A percentile compares a stretch with the other conserved stretches of the same genome.
Conservation (phyloP, 1,140 invertebrate species). For the Danaus plexippus region DNA sequence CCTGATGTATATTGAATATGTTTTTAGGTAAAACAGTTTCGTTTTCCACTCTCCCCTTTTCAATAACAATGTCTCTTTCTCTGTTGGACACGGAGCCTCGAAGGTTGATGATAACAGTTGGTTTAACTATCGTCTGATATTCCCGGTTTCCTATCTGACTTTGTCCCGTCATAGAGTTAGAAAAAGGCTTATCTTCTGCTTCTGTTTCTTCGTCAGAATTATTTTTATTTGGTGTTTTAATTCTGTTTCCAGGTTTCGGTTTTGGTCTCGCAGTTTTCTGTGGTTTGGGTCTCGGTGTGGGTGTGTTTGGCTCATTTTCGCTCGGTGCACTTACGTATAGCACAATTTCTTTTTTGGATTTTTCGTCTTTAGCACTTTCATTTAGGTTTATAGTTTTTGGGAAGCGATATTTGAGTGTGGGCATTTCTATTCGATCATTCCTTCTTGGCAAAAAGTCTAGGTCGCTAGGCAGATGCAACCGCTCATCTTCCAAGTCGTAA, state of each 20-base stretch:
- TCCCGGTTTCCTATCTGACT: conserved; percentile 67
- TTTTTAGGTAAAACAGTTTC: conserved; percentile 39
- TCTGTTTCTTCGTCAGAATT: conserved; percentile 21
- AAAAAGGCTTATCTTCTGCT: conserved; percentile 32
- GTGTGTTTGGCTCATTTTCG: conserved; percentile 24
- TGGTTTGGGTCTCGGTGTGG: conserved; percentile 42
- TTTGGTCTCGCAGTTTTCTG: conserved; percentile 25
- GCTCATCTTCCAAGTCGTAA: conserved; percentile 43
- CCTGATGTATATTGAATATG: conserved; percentile 66
- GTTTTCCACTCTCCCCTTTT: conserved; percentile 37
- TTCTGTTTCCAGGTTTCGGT: conserved; percentile 23
- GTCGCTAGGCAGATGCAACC: conserved; percentile 42
- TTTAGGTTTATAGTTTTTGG: conserved; percentile 41
- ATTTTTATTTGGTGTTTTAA: conserved; percentile 26
- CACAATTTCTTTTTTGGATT: conserved; percentile 45
- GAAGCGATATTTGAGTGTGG: conserved; percentile 50
- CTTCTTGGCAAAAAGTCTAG: conserved; percentile 49
- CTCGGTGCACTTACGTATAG: conserved; percentile 41
- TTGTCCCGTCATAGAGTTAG: conserved; percentile 54
- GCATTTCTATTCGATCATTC: conserved; percentile 62
- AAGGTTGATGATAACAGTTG: conserved; percentile 66
- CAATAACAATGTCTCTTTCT: conserved; percentile 56
- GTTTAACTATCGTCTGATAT: conserved; percentile 65
- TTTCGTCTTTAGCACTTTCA: conserved; percentile 21
- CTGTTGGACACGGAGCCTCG: conserved; percentile 52